Evolutionary conservation across 1,140 invertebrate genomes (phyloP), one percentile per base, ranked within the genome.

Genomic region (Limonius californicus): DNA sequence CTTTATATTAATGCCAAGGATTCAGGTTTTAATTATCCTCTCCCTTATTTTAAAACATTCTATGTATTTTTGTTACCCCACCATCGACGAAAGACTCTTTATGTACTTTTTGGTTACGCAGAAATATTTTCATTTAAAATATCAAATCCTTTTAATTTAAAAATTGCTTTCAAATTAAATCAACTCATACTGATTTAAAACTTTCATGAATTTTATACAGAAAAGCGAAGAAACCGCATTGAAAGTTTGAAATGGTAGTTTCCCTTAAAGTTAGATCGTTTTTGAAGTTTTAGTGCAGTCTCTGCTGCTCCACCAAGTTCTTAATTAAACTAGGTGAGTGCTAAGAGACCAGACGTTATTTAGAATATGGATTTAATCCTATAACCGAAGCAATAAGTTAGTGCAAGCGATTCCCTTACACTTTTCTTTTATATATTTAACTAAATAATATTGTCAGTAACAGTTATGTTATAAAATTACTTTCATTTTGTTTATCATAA

Each of bases 241-340:
- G 16, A 50, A 50, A 50, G 45, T 50, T 50, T 50, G 2, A 19
- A 50, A 50, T 50, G 45, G 45, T 19, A 50, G 16, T 50, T 50
- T 50, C 16, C 20, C 16, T 19, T 8, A 50, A n/a, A 50, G 14
- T 50, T 50, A 18, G 20, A 50, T 50, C 45, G 45, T 61, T 54
- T 61, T 61, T 61, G 59, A 55, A 61, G 59, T 61, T 61, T 61
- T 61, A 61, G 39, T 55, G 50, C 59, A 32, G 27, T 30, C 57
- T 59, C 42, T 32, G 32, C 39, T 30, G 59, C 59, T 19, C 3
- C 6, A 32, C 21, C 15, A 16, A n/a, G 21, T 55, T 27, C 27
- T 55, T 27, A 55, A 55, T 23, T 32, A 27, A 55, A 27, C 53
- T 55, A 50, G 45, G 45, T 50, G 45, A 50, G 45, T 19, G 45